Conservation (phyloP, 2,113 vertebrate genomes). For the Pristiophorus japonicus region DNA sequence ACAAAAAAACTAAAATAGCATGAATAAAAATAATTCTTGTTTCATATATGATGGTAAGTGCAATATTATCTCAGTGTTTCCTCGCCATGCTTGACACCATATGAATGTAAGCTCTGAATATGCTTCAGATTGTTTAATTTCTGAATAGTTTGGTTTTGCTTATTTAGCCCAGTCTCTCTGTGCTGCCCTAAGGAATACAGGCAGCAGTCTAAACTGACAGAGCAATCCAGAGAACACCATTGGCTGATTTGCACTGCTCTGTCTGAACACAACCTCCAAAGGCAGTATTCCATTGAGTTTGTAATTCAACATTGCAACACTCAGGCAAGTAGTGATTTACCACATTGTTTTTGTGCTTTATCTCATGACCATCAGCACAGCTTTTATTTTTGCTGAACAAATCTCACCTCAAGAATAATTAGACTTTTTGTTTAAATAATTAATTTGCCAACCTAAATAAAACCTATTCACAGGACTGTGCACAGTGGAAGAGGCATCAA, state of each 20-base stretch:
- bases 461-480: background rate
- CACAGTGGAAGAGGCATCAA: background rate
- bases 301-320: background rate
- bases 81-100: background rate
- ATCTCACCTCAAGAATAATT: slow-evolving; percentile 7
- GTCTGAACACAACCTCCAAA: slow-evolving; percentile 23
- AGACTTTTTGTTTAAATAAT: background rate
- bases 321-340: background rate
- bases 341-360: background rate
- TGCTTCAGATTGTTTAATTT: slow-evolving; percentile 4
- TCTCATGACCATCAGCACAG: background rate
- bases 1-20: background rate
- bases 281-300: background rate
- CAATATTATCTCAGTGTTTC: background rate
- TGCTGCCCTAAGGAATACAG: background rate
- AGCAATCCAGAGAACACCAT: background rate
- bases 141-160: background rate
- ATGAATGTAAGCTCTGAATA: background rate
- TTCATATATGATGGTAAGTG: background rate
- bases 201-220: background rate
- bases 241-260: background rate
- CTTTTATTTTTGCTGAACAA: background rate
- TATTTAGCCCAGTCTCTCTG: background rate
- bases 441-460: background rate
- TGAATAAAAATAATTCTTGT: background rate